Evolutionary conservation across 2,888 invertebrate genomes (phyloP).

Genomic region (Cotesia congregata): DNA sequence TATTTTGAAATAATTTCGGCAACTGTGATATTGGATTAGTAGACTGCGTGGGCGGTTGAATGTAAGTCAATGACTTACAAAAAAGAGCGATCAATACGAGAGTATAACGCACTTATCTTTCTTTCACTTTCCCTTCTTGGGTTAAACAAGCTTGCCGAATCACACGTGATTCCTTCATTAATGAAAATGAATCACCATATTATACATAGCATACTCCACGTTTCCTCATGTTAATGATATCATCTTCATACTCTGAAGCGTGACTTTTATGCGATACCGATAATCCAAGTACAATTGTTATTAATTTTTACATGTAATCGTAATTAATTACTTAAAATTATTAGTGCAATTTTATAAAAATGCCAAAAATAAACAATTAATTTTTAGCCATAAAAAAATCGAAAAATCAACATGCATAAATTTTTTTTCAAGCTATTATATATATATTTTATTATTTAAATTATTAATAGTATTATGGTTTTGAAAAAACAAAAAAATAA

Average conservation of each 20-base stretch:
- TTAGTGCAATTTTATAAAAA: too few relatives aligned
- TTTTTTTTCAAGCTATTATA: too few relatives aligned
- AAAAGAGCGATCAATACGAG: neutral
- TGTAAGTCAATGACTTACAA: neutral
- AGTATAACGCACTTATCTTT: neutral
- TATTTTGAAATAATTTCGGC: neutral
- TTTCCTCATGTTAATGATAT: slow-evolving; percentile 21
- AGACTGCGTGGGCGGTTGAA: neutral
- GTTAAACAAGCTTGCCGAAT: neutral
- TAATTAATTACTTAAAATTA: neutral
- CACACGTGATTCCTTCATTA: neutral
- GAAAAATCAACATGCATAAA: too few relatives aligned
- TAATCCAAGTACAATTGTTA: neutral
- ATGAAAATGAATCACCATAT: slow-evolving; percentile 22
- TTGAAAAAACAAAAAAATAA: too few relatives aligned
- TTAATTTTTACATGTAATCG: neutral
- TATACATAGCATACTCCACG: neutral
- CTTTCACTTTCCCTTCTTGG: neutral
- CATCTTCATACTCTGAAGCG: slow-evolving; percentile 11
- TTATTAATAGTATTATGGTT: too few relatives aligned
- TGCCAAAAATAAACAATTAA: too few relatives aligned
- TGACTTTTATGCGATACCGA: slow-evolving; percentile 9
- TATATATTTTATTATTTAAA: too few relatives aligned
- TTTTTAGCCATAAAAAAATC: too few relatives aligned
- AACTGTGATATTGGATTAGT: neutral